Conservation (phyloP, 2,113 vertebrate genomes). For the Orthonyx spaldingii region DNA sequence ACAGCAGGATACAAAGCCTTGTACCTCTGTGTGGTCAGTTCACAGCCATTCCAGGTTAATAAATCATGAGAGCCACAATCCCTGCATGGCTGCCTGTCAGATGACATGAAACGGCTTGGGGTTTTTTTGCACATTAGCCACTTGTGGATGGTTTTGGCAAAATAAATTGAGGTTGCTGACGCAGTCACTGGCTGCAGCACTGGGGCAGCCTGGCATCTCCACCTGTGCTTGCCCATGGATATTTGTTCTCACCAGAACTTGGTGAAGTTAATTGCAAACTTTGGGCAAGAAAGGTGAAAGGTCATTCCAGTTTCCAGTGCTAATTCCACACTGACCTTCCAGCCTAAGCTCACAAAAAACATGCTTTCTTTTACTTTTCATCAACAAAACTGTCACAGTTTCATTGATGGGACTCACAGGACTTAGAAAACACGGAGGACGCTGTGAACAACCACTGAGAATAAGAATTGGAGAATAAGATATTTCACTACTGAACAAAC, state of each 20-base stretch:
- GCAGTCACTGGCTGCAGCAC: background rate
- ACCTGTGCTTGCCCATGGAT: background rate
- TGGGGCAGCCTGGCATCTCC: background rate
- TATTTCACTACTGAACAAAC: background rate
- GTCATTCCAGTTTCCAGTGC: accelerated
- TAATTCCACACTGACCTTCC: background rate
- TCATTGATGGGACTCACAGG: background rate
- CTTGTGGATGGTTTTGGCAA: background rate
- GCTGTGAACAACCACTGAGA: background rate
- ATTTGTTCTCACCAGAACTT: background rate
- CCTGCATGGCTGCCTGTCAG: background rate
- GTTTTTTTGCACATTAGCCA: background rate
- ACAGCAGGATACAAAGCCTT: background rate
- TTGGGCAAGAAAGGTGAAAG: background rate
- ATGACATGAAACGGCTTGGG: background rate
- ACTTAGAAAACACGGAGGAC: background rate
- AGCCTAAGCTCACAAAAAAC: background rate
- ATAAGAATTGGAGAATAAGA: background rate
- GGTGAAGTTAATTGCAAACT: background rate
- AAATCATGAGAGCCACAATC: background rate
- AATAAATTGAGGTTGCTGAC: background rate
- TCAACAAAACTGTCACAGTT: background rate
- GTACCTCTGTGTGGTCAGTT: background rate
- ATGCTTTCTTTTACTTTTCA: background rate
- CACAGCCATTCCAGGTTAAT: background rate